phyloP scores from a whole-genome alignment of 2,797 vertebrate species.

The Dermochelys coriacea region DNA sequence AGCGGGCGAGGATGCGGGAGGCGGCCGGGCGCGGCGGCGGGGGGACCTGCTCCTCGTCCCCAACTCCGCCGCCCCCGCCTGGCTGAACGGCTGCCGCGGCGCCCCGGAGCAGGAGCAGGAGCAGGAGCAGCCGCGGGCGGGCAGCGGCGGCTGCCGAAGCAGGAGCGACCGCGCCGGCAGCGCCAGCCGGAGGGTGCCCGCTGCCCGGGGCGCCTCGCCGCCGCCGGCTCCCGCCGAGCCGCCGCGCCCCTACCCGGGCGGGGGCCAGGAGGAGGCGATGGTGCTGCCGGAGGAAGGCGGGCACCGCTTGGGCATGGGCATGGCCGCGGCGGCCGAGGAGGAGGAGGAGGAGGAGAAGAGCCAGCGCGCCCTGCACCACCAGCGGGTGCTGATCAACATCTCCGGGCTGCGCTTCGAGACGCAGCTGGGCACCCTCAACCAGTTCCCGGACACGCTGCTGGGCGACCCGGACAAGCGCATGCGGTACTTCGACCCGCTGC shows the following conservation, averaged over 20 bases:
- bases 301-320: constrained; percentile 75
- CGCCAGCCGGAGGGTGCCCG: background rate
- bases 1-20: constrained; percentile 59
- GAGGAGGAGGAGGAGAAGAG: constrained; percentile 44
- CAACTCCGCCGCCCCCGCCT: constrained; percentile 56
- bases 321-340: constrained; percentile 69
- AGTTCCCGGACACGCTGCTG: constrained; percentile 94
- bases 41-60: constrained; percentile 71
- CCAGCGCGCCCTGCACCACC: constrained; percentile 86
- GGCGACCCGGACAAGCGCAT: constrained; percentile 93
- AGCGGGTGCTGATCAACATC: constrained; percentile 94
- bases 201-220: background rate
- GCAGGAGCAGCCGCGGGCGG: constrained; percentile 56
- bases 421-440: constrained; percentile 92
- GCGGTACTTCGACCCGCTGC: constrained; percentile 95
- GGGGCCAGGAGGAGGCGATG: background rate
- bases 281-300: constrained; percentile 42
- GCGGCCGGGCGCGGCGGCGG: constrained; percentile 75
- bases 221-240: background rate
- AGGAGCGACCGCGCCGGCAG: background rate
- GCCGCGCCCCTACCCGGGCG: background rate
- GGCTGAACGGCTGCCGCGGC: constrained; percentile 77
- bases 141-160: constrained; percentile 66
- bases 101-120: constrained; percentile 10
- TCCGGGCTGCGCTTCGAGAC: constrained; percentile 94